Evolutionary conservation across 64 coral and sea anemone species (phyloP), one percentile per base, ranked within the genome.

Genomic region (Trachythela sp.): DNA sequence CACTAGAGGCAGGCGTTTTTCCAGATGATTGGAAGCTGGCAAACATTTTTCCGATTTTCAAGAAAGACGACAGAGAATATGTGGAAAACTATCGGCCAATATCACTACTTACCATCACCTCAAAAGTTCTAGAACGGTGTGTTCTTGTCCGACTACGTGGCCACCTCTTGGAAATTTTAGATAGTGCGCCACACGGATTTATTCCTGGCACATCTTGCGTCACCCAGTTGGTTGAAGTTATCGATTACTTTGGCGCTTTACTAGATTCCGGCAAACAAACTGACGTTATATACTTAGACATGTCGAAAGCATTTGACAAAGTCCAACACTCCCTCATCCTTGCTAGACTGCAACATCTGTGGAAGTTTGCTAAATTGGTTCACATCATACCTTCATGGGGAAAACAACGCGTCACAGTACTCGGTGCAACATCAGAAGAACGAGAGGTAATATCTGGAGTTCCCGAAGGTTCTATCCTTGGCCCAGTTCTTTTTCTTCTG

Each of bases 271-370:
- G 90, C 2, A 76, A 80, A 20, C 90, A 92, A n/a, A 56, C 85
- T 40, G 90, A 87, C 39, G n/a, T n/a, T n/a, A n/a, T n/a, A n/a
- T n/a, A n/a, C n/a, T n/a, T n/a, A n/a, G n/a, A n/a, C n/a, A n/a
- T 88, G 85, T 83, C 85, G 34, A 92, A 92, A 54, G 91, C 91
- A 18, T 88, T 92, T 64, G 91, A 88, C 13, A 88, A 92, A 27
- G 91, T 92, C 13, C 40, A 87, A 29, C 86, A 88, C 30, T 18
- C 13, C 32, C 39, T 40, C 37, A 20, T 84, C 22, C 0, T 83
- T 27, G 33, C 32, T 48, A 86, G 77, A 34, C 90, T 91, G 8
- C 30, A 80, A 83, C 48, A 87, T 92, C 14, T 11, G 37, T 3
- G 50, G 91, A 8, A 88, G 67, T 24, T 85, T 87, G 4, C 68